Conservation (phyloP, 2,888 invertebrate genomes). For the Platynereis dumerilii region DNA sequence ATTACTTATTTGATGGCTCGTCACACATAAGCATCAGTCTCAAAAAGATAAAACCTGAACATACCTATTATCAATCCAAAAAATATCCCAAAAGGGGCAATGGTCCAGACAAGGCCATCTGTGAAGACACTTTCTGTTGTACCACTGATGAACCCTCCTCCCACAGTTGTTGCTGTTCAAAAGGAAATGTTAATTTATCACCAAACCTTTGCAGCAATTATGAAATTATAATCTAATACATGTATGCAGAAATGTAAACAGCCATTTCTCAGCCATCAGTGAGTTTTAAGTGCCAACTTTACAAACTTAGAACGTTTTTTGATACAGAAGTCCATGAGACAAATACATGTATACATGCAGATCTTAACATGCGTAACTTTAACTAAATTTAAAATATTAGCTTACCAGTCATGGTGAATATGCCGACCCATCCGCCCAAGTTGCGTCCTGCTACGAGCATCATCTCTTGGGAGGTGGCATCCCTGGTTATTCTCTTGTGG, state of each 20-base stretch:
- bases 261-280: no score
- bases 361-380: no score
- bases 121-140: constrained; percentile 55
- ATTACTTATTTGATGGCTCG: no score
- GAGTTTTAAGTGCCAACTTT: no score
- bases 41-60: neutral
- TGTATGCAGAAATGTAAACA: no score
- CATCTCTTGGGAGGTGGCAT: constrained; percentile 39
- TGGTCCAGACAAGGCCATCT: constrained; percentile 54
- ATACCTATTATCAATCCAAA: constrained; percentile 50
- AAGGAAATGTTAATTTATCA: no score
- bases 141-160: constrained; percentile 59
- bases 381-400: no score
- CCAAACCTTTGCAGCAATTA: neutral
- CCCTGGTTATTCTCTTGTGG: constrained; percentile 35
- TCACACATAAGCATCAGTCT: no score
- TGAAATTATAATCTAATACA: no score
- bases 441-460: constrained; percentile 54
- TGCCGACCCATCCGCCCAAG: constrained; percentile 47
- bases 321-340: no score
- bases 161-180: constrained; percentile 54
- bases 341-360: no score
- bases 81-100: constrained; percentile 57
- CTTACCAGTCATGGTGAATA: constrained; percentile 59
- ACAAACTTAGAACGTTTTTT: no score